Evolutionary conservation across 2,113 vertebrate genomes (phyloP).

Genomic region (Polypterus bichir): DNA sequence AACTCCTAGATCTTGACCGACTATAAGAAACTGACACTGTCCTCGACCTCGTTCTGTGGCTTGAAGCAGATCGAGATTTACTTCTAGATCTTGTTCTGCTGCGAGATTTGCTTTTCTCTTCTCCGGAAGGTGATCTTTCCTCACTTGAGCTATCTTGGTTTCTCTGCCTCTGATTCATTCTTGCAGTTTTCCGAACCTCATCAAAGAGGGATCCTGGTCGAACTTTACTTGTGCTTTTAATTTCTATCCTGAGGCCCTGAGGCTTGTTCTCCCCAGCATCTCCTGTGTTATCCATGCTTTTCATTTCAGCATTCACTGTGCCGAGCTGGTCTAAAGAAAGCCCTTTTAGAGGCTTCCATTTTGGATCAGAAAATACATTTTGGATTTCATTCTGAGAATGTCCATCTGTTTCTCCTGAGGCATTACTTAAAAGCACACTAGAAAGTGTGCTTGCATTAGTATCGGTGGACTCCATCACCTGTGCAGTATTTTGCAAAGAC

Average conservation of each 20-base stretch:
- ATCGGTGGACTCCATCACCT: slow-evolving; percentile 4
- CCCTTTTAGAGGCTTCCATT: slow-evolving; percentile 86
- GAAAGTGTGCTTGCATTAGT: neutral
- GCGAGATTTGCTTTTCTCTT: slow-evolving; percentile 45
- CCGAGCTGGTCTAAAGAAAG: slow-evolving; percentile 37
- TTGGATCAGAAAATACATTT: slow-evolving; percentile 42
- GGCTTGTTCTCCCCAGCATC: slow-evolving; percentile 39
- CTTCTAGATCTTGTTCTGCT: slow-evolving; percentile 57
- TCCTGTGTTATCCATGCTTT: slow-evolving; percentile 20
- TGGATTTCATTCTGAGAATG: slow-evolving; percentile 21
- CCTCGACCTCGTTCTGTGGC: slow-evolving; percentile 57
- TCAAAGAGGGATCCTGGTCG: slow-evolving; percentile 90
- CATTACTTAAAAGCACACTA: slow-evolving; percentile 12
- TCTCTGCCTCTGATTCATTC: slow-evolving; percentile 80
- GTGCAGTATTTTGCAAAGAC: neutral
- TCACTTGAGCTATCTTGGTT: slow-evolving; percentile 91
- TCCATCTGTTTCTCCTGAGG: slow-evolving; percentile 28
- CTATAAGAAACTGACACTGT: slow-evolving; percentile 62
- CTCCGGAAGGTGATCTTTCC: slow-evolving; percentile 60
- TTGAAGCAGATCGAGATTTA: slow-evolving; percentile 69
- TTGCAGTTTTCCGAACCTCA: slow-evolving; percentile 86
- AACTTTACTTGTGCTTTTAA: slow-evolving; percentile 83
- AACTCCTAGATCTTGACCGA: slow-evolving; percentile 68
- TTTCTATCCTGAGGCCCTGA: slow-evolving; percentile 81
- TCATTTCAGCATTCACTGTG: slow-evolving; percentile 24